A percentile compares a stretch with the other conserved stretches of the same genome.
Evolutionary conservation across 1,140 invertebrate species (phyloP).

Genomic region (Anadara kagoshimensis): DNA sequence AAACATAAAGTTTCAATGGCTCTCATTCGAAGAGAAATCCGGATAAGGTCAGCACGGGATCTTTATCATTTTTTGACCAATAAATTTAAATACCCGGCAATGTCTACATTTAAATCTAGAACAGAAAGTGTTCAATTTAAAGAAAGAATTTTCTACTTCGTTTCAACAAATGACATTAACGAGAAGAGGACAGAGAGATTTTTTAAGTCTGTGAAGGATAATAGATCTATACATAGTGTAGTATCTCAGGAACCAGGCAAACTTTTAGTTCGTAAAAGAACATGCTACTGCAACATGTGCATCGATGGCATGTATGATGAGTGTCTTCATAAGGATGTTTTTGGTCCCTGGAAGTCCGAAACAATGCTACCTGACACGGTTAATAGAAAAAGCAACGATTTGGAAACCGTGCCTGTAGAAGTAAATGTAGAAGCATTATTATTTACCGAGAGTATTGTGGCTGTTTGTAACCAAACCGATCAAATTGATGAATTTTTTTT

Average conservation of each 20-base stretch:
- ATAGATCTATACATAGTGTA: conserved; percentile 1
- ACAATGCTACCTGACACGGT: too few species aligned
- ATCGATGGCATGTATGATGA: too few species aligned
- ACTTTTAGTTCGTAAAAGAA: too few species aligned
- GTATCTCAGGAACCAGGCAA: neutral
- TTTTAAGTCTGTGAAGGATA: neutral
- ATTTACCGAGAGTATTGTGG: too few species aligned
- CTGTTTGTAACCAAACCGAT: too few species aligned
- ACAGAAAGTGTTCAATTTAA: neutral
- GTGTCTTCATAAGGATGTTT: too few species aligned
- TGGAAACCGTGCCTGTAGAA: too few species aligned
- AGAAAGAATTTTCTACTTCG: neutral
- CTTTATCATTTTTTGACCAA: neutral
- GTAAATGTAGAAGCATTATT: too few species aligned
- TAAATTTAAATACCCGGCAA: neutral
- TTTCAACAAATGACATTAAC: neutral
- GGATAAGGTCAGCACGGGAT: neutral
- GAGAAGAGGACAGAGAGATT: neutral
- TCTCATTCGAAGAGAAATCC: neutral
- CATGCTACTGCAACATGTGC: too few species aligned
- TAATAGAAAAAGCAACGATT: too few species aligned
- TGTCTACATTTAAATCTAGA: neutral
- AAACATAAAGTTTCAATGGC: neutral
- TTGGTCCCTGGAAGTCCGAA: too few species aligned
- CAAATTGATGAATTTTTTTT: too few species aligned